A percentile compares a stretch with the other conserved stretches of the same genome.
Evolutionary conservation across 2,113 vertebrate species (phyloP).

Genomic region (Myotis lucifugus): DNA sequence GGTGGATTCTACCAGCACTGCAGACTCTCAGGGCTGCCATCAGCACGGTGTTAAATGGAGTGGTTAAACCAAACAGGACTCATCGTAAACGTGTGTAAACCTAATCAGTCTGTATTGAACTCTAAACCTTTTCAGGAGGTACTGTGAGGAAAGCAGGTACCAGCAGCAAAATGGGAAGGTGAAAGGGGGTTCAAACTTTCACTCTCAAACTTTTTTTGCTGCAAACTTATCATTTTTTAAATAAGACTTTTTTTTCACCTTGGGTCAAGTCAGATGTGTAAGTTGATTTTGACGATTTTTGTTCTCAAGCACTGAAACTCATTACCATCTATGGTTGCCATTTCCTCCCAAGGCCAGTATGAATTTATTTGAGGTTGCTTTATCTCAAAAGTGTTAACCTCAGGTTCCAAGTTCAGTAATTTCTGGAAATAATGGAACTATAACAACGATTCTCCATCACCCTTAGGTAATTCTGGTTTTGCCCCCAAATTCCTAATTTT

Average conservation of each 20-base stretch:
- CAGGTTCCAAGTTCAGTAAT: constrained; percentile 59
- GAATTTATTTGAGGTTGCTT: constrained; percentile 17
- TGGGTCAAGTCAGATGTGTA: constrained; percentile 62
- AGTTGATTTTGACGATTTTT: constrained; percentile 59
- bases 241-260: constrained; percentile 54
- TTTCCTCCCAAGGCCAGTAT: constrained; percentile 60
- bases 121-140: constrained; percentile 31
- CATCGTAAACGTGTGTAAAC: constrained; percentile 55
- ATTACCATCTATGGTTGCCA: constrained; percentile 49
- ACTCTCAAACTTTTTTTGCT: constrained; percentile 71
- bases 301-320: constrained; percentile 76
- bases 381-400: constrained; percentile 52
- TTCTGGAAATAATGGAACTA: constrained; percentile 51
- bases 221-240: constrained; percentile 62
- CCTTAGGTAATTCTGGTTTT: constrained; percentile 51
- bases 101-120: constrained; percentile 59
- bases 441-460: background rate
- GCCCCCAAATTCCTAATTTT: background rate
- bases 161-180: constrained; percentile 45
- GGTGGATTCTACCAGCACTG: constrained; percentile 64
- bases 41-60: constrained; percentile 68
- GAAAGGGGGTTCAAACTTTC: constrained; percentile 68
- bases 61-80: constrained; percentile 72
- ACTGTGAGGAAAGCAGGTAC: constrained; percentile 34
- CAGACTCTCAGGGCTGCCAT: constrained; percentile 77